Evolutionary conservation across 2,113 vertebrate species (phyloP), one percentile per base, ranked within the genome.

Genomic region (Procavia capensis): DNA sequence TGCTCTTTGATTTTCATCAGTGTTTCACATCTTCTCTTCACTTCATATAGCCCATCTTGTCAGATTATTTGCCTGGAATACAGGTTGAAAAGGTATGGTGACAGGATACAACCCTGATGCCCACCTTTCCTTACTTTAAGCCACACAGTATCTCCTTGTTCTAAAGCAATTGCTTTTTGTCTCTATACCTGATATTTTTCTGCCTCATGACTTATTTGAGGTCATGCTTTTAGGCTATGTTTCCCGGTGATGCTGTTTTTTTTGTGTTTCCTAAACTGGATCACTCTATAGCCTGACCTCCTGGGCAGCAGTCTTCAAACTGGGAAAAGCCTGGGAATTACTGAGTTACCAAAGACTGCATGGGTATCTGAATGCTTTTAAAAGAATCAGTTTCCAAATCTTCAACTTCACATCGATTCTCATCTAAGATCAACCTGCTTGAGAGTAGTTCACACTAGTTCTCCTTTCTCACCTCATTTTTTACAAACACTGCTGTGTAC

Each of bases 341-440:
- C 10, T 29, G 47, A 34, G 25, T 70, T 87, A 57, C 41, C 39
- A n/a, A 81, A 11, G 25, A 14, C 2, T 3, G 22, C 1, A 1
- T 9, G 63, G 25, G 16, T n/a, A 89, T 10, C 5, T 31, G 50
- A 75, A 39, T 25, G 22, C 54, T 88, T 92, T 50, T 72, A 63
- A 90, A 39, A 85, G 45, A 88, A 59, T 43, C 59, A 41, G 1
- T 72, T 78, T 87, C 57, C 34, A 95, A 94, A 85, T 47, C n/a
- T 5, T 75, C 61, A 68, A 6, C 17, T 83, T 90, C 39, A 27
- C 70, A 3, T 74, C 7, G 59, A 50, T 41, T 66, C 39, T 66
- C 72, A 68, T 5, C 10, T 91, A 76, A 78, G 74, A 84, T 57
- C 20, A 74, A 75, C 19, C 8, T 34, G 20, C 78, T 39, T 61